Evolutionary conservation across 2,113 vertebrate genomes (phyloP), one percentile per base, ranked within the genome.

Genomic region (Pollimyrus isidori): DNA sequence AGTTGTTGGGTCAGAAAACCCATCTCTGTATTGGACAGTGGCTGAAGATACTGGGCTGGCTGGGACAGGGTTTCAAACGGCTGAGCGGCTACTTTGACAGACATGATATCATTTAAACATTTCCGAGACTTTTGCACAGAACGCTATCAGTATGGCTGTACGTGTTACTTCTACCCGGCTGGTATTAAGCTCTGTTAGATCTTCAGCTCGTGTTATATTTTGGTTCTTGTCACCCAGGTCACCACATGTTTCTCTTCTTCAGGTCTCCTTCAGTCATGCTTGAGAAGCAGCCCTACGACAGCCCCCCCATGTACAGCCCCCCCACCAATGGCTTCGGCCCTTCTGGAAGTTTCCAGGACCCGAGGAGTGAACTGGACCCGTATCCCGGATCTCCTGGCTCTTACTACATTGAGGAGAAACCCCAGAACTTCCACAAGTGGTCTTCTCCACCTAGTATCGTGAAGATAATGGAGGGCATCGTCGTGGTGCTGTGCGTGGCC

Each of bases 341-440:
- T 0, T 92, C 95, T 0, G 95, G 93, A 3, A 93, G 96, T 11
- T 96, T 96, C 3, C 93, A 92, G 0, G 93, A 90, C 0, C 94
- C 94, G 73, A 94, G 92, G 90, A 96, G 95, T 0, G 95, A 96
- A 0, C 96, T 94, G 21, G 93, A 94, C 0, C 84, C 93, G 0
- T 96, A 96, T 91, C 97, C 97, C 0, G 94, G 95, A 0, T 95
- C 96, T 0, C 97, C 96, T 0, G 97, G 96, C 26, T 98, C 97
- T 9, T 95, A 94, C 93, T 96, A 96, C 90, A 0, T 90, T 0
- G 96, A 96, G 88, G 96, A 94, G 0, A 91, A 0, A 0, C 96
- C 96, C 0, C 97, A 97, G 58, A 91, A 93, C 76, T 98, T 98
- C 92, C 96, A 97, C 94, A 94, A 93, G 89, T 98, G 97, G 96